These are phyloP conservation scores for Triops cancriformis DNA, from an alignment of 1,140 invertebrate species.

Conservation along the genomic window DNA sequence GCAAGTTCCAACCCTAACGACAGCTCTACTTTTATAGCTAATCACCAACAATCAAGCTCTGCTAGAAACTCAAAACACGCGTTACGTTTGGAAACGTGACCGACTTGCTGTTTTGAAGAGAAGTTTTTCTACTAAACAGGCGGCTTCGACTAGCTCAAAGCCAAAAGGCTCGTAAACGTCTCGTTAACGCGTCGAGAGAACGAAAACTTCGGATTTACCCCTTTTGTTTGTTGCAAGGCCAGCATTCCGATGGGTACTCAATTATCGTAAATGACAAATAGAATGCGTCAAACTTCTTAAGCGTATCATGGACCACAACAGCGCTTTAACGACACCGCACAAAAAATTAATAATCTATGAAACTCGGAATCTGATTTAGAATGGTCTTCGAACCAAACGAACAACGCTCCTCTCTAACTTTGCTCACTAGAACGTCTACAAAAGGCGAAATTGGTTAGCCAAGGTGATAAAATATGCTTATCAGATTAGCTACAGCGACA, in stretches of 20 bases:
- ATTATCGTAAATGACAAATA: conserved; percentile 11
- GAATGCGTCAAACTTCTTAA: conserved; percentile 1
- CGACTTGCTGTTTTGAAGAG: neutral
- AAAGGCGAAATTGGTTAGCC: neutral
- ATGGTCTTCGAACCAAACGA: neutral
- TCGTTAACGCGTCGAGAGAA: conserved; percentile 9
- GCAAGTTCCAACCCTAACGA: neutral
- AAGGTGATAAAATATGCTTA: conserved; percentile 7
- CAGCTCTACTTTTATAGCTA: conserved; percentile 1
- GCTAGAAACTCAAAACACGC: neutral
- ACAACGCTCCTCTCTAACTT: neutral
- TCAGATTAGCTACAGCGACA: conserved; percentile 9
- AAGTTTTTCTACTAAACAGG: neutral
- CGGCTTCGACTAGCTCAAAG: neutral
- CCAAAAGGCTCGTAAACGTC: neutral
- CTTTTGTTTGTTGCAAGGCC: conserved; percentile 3
- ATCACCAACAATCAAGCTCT: neutral
- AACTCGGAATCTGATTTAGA: neutral
- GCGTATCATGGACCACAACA: neutral
- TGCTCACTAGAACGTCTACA: neutral
- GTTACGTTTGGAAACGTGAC: neutral
- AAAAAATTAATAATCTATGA: too few relatives aligned
- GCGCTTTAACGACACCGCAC: neutral
- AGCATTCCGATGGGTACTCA: neutral
- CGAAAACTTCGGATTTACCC: neutral